phyloP scores from a whole-genome alignment of 1,140 invertebrate genomes.

The Polypedilum pembai region DNA sequence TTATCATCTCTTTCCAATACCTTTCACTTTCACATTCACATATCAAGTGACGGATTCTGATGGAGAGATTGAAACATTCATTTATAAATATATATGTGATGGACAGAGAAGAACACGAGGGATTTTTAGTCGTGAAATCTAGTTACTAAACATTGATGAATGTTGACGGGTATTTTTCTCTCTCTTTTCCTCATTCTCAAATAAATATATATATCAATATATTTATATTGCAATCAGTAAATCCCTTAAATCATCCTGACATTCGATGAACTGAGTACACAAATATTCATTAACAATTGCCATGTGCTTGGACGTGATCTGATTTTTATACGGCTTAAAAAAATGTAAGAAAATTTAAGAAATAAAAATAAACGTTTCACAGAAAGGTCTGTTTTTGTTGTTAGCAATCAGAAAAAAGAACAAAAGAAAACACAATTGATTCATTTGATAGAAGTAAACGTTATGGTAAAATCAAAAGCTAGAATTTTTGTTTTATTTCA shows the following conservation, averaged over 20 bases:
- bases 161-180: not conserved
- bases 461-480: too few relatives aligned
- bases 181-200: not conserved
- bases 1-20: not conserved
- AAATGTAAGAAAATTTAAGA: too few relatives aligned
- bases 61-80: not conserved
- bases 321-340: not conserved
- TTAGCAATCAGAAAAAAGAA: too few relatives aligned
- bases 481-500: too few relatives aligned
- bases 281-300: slow-evolving; percentile 14
- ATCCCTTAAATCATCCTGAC: not conserved
- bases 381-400: too few relatives aligned
- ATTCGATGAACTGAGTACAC: slow-evolving; percentile 16
- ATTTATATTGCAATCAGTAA: slow-evolving; percentile 12
- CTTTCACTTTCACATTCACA: not conserved
- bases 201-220: not conserved
- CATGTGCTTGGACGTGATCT: slow-evolving; percentile 15
- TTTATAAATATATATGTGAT: not conserved
- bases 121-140: not conserved
- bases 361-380: too few relatives aligned
- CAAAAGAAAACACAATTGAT: too few relatives aligned
- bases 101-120: not conserved
- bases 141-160: not conserved
- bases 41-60: not conserved
- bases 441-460: too few relatives aligned